Evolutionary conservation across 1,140 invertebrate genomes (phyloP).

Genomic region (Thaumetopoea pityocampa): DNA sequence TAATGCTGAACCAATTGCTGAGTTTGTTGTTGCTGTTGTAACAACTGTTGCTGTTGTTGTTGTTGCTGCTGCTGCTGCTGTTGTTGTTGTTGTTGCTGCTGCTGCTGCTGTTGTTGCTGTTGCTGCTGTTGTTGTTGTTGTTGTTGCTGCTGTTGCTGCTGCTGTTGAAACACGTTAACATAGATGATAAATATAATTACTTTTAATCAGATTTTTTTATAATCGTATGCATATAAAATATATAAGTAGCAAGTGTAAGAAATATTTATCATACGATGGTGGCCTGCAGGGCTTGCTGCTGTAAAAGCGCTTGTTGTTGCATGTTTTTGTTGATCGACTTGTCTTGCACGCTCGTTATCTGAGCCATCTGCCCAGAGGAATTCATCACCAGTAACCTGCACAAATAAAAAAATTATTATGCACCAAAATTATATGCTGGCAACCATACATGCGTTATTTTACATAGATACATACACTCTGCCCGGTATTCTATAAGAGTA

Average conservation of each 20-base stretch:
- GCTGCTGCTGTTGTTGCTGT: conserved; percentile 28
- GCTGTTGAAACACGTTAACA: neutral
- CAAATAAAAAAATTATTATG: conserved; percentile 9
- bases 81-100: conserved; percentile 29
- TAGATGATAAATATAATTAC: no score
- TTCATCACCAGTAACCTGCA: conserved; percentile 77
- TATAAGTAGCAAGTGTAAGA: no score
- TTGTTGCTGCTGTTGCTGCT: conserved; percentile 18
- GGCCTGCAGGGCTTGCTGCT: conserved; percentile 60
- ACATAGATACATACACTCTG: no score
- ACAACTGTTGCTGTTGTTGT: conserved; percentile 52
- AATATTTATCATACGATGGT: conserved; percentile 15
- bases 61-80: conserved; percentile 35
- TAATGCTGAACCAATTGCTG: conserved; percentile 60
- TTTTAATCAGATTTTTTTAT: no score
- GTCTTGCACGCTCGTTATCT: conserved; percentile 60
- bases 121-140: conserved; percentile 31
- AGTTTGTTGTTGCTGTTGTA: conserved; percentile 51
- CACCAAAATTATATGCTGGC: no score
- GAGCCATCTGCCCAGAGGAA: conserved; percentile 73
- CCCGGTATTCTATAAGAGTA: no score
- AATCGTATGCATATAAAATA: conserved; percentile 1
- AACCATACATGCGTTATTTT: no score
- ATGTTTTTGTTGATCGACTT: conserved; percentile 52
- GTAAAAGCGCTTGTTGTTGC: conserved; percentile 57